Evolutionary conservation across 2,797 vertebrate species (phyloP), one percentile per base, ranked within the genome.

Genomic region (Leontocebus nigricollis): DNA sequence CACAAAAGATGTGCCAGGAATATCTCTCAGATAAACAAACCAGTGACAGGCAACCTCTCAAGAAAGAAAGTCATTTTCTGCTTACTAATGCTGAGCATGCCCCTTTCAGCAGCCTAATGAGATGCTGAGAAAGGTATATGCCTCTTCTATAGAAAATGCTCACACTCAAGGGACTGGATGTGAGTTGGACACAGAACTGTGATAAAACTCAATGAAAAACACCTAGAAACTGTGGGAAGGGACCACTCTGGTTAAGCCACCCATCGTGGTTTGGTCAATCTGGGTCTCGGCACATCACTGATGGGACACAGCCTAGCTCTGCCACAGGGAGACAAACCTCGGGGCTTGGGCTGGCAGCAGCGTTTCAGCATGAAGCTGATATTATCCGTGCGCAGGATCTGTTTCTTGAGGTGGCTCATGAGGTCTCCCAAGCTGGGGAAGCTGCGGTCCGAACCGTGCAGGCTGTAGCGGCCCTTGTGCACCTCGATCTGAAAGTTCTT

Each of bases 401-500:
- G 99, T 27, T 99, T 99, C 96, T 99, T 99, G 95, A 99, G 99
- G 98, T 99, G 99, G 59, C 99, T 99, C 99, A 99, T 99, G 88
- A 99, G 99, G 41, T 99, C 99, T 44, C 98, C 98, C 1, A 99
- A 98, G 90, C 98, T 99, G 22, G 98, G 92, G 44, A 99, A 99
- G 57, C 98, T 95, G 0, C 98, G 99, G 9, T 99, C 99, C 0
- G 99, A 99, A 85, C 99, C 99, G 0, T 99, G 98, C 11, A 99
- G 98, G 81, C 98, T 98, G 97, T 99, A 99, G 0, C 98, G 99
- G 1, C 98, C 98, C 90, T 99, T 98, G 27, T 98, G 91, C 85
- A 99, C 99, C 90, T 99, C 99, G 0, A 99, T 99, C 98, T 99
- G 99, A 98, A 99, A 99, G 98, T 99, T 99, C 98, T 99, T 99